Conservation (phyloP, 2,797 vertebrate species). For the Hippocampus kuda region DNA sequence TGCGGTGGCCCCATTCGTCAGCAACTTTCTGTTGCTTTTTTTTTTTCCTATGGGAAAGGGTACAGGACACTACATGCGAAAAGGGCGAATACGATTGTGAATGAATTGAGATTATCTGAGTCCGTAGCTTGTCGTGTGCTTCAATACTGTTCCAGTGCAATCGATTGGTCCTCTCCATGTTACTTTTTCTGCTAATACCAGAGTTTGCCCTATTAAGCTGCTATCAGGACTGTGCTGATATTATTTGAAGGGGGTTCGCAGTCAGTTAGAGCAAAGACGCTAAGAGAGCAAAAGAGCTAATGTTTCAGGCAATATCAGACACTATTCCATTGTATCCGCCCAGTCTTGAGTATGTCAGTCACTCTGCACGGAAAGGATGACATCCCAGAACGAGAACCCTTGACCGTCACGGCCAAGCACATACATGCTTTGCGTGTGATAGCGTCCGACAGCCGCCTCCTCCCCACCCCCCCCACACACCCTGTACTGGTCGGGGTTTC, state of each 20-base stretch:
- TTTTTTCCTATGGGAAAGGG: constrained; percentile 53
- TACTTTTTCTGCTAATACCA: constrained; percentile 65
- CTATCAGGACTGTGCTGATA: constrained; percentile 66
- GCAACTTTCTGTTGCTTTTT: constrained; percentile 49
- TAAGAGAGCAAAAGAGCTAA: constrained; percentile 52
- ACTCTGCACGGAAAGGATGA: constrained; percentile 47
- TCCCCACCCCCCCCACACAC: not conserved
- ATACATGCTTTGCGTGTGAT: constrained; percentile 8
- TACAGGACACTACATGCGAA: constrained; percentile 36
- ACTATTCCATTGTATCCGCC: constrained; percentile 49
- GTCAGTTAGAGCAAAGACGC: constrained; percentile 49
- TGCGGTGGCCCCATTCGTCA: constrained; percentile 33
- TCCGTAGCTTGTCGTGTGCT: constrained; percentile 53
- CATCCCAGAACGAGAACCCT: constrained; percentile 40
- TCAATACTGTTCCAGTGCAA: constrained; percentile 59
- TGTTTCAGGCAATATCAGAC: constrained; percentile 59
- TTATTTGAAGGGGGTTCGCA: constrained; percentile 55
- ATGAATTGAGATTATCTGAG: constrained; percentile 52
- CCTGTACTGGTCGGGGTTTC: constrained; percentile 35
- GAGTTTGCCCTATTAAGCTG: constrained; percentile 73
- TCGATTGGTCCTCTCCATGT: constrained; percentile 56
- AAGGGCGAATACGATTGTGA: constrained; percentile 57
- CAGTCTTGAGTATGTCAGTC: constrained; percentile 42
- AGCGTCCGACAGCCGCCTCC: constrained; percentile 20
- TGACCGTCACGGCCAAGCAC: constrained; percentile 37